Evolutionary conservation across 2,888 invertebrate genomes (phyloP), one percentile per base, ranked within the genome.

Genomic region (Clivina fossor): DNA sequence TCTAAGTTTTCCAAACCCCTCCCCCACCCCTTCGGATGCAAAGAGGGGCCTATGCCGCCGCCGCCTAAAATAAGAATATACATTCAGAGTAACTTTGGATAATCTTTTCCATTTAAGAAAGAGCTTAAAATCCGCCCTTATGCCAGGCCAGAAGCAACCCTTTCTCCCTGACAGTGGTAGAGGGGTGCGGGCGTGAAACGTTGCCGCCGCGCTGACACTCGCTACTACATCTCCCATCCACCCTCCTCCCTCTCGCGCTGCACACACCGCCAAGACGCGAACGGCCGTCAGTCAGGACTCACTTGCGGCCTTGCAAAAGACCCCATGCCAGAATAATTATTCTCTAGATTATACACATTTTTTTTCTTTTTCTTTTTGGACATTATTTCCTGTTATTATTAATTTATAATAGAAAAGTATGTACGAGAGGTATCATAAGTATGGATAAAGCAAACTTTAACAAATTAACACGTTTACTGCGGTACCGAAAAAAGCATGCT

Each of bases 101-200:
- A 69, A 69, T 69, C 68, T 68, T 65, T 66, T 67, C 66, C 68
- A 66, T 69, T 69, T 68, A 66, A 66, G 67, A 64, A 61, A 60
- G 60, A 63, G 63, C 65, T 66, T 64, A 65, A 66, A 64, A 64
- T 65, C 62, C 65, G 59, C 62, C 62, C 65, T 63, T 58, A 59
- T 60, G 59, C n/a, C n/a, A 62, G 65, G 59, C 56, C 59, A 59
- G 63, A 59, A 59, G 58, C 60, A 58, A 60, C 61, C 61, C 60
- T 63, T 67, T 64, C n/a, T 66, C 66, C 65, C 64, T 66, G 37
- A 7, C 28, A 33, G 16, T 35, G 43, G 22, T 16, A 20, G 37
- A 4, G 41, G 11, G 51, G 20, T 18, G 20, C 46, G 5, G 4
- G 26, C 18, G 11, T 7, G 16, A 4, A 8, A 11, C 44, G 44